Base-by-base conservation (phyloP, 2,888 invertebrate genomes). In the Parelbella ahira region DNA sequence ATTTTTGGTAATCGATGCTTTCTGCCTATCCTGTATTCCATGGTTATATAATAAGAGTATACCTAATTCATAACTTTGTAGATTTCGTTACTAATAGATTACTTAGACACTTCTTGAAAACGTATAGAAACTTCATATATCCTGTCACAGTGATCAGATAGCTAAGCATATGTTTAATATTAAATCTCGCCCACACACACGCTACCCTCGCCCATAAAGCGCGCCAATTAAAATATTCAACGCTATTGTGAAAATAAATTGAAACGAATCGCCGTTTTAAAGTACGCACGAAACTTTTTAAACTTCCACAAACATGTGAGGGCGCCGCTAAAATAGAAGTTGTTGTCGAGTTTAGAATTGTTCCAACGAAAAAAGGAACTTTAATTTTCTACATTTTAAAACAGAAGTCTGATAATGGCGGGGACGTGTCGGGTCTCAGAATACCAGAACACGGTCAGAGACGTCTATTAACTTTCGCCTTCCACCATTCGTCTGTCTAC, bases 311-410 rank as follows among this genome's bases (percentile, higher is more conserved):
- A 82, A 80, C 84, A 82, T 79, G 80, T 74, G 76, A 80, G 82
- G 79, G 77, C 63, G 63, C 68, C 54, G 76, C 79, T 87, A 84
- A 87, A 84, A 87, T 67, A 78, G 72, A 87, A 86, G 86, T 86
- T 86, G 76, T 59, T 63, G 53, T 50, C 71, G 76, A 77, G 81
- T 79, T 83, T 79, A 73, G 81, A 77, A 84, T 80, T 82, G 83
- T 79, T 79, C 52, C 66, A 54, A 60, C 73, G 70, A 78, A 83
- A 84, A 83, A 86, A 79, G 75, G 70, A 83, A 82, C 70, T 84
- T 83, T 79, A 81, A 83, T 83, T 84, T 64, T 74, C 69, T 77
- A 79, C 77, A 72, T 78, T 84, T 83, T 79, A 75, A 82, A 84
- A 82, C 76, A 72, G 79, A 79, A 82, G 78, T 76, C 80, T 70